phyloP scores from a whole-genome alignment of 2,113 vertebrate species.

The Xenopus laevis region DNA sequence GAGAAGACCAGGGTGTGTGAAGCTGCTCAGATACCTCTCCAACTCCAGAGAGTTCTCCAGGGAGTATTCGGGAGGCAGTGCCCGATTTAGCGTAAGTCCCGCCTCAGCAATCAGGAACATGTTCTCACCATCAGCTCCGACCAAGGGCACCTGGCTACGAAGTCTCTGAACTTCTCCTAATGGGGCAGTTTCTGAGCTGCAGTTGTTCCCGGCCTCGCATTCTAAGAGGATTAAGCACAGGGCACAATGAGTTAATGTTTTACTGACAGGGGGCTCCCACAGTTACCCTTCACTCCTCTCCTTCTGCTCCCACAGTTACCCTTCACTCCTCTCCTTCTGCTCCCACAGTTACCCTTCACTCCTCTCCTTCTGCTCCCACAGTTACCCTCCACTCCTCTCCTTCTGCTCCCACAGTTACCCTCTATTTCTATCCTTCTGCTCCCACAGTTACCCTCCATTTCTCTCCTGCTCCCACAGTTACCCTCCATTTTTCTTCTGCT shows the following conservation, averaged over 20 bases:
- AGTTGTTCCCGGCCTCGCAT: not conserved
- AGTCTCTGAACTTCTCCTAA: not conserved
- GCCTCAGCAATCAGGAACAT: conserved; percentile 2
- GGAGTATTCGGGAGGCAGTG: conserved; percentile 5
- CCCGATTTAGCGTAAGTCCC: not conserved
- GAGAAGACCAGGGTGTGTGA: conserved; percentile 6
- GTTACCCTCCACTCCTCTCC: too few relatives aligned
- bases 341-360: too few relatives aligned
- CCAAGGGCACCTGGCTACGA: not conserved
- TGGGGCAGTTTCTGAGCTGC: not conserved
- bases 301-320: too few relatives aligned
- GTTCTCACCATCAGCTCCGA: conserved; percentile 1
- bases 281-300: not conserved
- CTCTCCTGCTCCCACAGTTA: too few relatives aligned
- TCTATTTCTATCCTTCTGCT: too few relatives aligned
- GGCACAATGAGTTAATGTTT: too few relatives aligned
- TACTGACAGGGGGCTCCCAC: too few relatives aligned
- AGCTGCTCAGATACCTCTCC: conserved; percentile 25
- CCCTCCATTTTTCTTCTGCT: too few relatives aligned
- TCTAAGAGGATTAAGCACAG: not conserved
- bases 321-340: too few relatives aligned
- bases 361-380: too few relatives aligned
- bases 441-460: too few relatives aligned
- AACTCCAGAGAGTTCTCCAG: conserved; percentile 28
- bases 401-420: too few relatives aligned